Base-by-base conservation (phyloP, 1,140 invertebrate genomes). In the Orius insidiosus region DNA sequence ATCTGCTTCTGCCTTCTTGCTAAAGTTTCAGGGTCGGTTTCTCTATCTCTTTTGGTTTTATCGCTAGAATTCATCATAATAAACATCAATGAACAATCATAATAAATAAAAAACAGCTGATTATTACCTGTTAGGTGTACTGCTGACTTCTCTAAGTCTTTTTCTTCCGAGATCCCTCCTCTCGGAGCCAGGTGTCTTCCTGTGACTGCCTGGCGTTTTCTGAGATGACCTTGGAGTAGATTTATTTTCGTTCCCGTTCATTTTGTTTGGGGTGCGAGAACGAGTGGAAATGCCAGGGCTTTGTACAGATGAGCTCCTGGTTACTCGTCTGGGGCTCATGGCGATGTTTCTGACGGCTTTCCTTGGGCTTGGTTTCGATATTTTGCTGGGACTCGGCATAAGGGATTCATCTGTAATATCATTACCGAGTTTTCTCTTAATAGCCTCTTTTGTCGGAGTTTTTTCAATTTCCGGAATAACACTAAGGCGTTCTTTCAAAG, bases 1-100 rank as follows among this genome's bases (percentile, higher is more conserved):
- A 95, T 88, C 63, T 92, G 85, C 63, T 93, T 94, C 58, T 92
- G 85, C 46, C 88, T 70, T 49, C 89, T 71, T 30, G 70, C 60
- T 48, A 95, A 59, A 7, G 85, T 62, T 13, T 51, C 62, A 10
- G 74, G 68, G 68, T 93, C 84, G 30, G 69, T 75, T 65, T 92
- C 85, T 52, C 73, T 60, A 52, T 77, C 72, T 8, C 48, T 44
- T 31, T 32, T 30, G 15, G 30, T 38, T 19, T 38, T 49, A n/a
- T 43, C 35, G n/a, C 24, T 30, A 40, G 44, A 39, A 45, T 39
- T 10, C 18, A 45, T 5, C 16, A 5, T 38, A 52, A 18, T 13
- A 3, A 31, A 15, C 5, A 34, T 38, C n/a, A 30, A 42, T 41
- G 2, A 5, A 15, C 8, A 18, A 42, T 8, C 7, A 5, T 44